phyloP scores from a whole-genome alignment of 2,888 invertebrate genomes.

The Phrixothrix hirtus region DNA sequence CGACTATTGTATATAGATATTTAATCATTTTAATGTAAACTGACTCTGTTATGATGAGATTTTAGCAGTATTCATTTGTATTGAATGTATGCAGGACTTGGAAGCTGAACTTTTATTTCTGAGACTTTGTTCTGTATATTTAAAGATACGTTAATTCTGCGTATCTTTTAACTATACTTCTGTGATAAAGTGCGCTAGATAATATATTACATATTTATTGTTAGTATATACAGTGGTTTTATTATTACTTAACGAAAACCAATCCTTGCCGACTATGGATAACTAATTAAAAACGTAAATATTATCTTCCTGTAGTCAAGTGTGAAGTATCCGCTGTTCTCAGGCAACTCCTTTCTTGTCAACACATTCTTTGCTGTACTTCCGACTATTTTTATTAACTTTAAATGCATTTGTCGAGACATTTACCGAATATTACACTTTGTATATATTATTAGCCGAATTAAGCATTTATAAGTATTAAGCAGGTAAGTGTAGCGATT shows the following conservation, averaged over 20 bases:
- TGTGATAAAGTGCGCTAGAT: constrained; percentile 29
- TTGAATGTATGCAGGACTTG: constrained; percentile 20
- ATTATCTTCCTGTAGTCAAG: constrained; percentile 43
- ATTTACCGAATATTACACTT: too few relatives aligned
- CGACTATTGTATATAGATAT: constrained; percentile 21
- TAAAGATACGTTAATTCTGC: constrained; percentile 21
- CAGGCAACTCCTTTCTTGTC: constrained; percentile 34
- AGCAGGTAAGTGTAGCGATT: too few relatives aligned
- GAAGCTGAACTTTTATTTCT: constrained; percentile 8
- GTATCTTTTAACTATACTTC: constrained; percentile 30
- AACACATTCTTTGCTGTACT: constrained; percentile 37
- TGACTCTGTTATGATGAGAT: constrained; percentile 27
- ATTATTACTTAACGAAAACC: constrained; percentile 13
- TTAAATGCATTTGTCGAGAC: too few relatives aligned
- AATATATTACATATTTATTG: constrained; percentile 32
- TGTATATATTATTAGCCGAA: too few relatives aligned
- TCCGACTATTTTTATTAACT: too few relatives aligned
- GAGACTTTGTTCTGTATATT: constrained; percentile 22
- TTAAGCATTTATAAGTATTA: too few relatives aligned
- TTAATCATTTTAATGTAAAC: constrained; percentile 27
- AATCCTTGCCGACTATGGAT: not conserved
- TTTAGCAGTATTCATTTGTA: constrained; percentile 30
- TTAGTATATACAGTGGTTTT: constrained; percentile 23
- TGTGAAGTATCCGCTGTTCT: constrained; percentile 35
- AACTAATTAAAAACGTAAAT: constrained; percentile 40